Conservation (phyloP, 1,140 invertebrate genomes). For the Megathymus violae region DNA sequence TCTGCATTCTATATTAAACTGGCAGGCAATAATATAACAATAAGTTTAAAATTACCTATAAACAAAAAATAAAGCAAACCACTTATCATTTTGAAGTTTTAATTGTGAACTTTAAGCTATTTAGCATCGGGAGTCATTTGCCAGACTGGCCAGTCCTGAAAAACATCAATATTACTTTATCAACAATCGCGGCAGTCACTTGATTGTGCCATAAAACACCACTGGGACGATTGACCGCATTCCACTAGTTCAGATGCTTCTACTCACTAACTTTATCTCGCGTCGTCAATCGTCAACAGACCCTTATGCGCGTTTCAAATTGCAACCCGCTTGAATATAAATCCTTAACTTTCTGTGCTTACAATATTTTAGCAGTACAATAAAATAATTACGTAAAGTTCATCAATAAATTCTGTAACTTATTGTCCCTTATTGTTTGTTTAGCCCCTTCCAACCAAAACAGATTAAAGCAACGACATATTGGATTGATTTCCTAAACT, state of each 20-base stretch:
- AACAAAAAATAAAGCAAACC: too few relatives aligned
- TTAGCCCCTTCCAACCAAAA: constrained; percentile 6
- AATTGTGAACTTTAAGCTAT: too few relatives aligned
- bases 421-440: constrained; percentile 15
- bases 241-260: not conserved
- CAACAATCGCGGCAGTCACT: constrained; percentile 7
- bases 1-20: too few relatives aligned
- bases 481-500: not conserved
- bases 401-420: constrained; percentile 10
- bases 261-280: not conserved
- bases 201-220: constrained; percentile 10
- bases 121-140: not conserved
- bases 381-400: constrained; percentile 14
- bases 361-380: too few relatives aligned
- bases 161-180: constrained; percentile 6
- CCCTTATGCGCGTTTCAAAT: too few relatives aligned
- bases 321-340: too few relatives aligned
- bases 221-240: constrained; percentile 3
- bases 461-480: not conserved
- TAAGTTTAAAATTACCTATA: too few relatives aligned
- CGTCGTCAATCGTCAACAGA: not conserved
- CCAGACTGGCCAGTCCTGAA: not conserved
- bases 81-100: too few relatives aligned
- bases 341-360: too few relatives aligned
- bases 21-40: too few relatives aligned